Percentiles rank a stretch among this genome's conserved stretches.
These are phyloP conservation scores for Dicyrtomina minuta DNA, from an alignment of 2,888 invertebrate genomes.

Conservation along the genomic window DNA sequence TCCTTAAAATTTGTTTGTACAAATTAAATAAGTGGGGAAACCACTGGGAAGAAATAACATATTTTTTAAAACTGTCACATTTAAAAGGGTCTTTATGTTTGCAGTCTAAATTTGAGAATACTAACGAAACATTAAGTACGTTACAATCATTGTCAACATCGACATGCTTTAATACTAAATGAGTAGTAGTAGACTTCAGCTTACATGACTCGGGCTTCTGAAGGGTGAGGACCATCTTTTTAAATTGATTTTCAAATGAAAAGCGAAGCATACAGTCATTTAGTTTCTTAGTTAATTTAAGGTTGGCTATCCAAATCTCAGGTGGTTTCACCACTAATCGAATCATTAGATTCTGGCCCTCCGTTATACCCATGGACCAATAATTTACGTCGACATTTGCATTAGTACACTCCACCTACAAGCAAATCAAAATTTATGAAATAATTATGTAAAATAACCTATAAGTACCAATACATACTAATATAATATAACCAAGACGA, in stretches of 20 bases:
- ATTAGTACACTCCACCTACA: conserved; percentile 10
- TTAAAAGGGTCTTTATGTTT: neutral
- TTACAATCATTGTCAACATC: neutral
- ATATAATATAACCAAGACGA: too few relatives aligned
- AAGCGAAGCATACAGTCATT: neutral
- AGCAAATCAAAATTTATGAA: neutral
- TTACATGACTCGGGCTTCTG: conserved; percentile 17
- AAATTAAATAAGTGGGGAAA: conserved; percentile 30
- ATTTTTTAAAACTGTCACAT: neutral
- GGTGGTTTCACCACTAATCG: conserved; percentile 11
- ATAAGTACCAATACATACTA: too few relatives aligned
- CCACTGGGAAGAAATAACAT: conserved; percentile 3
- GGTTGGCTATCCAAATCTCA: conserved; percentile 23
- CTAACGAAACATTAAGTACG: neutral
- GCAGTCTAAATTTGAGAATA: neutral
- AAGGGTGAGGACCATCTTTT: conserved; percentile 18
- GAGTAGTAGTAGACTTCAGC: too few relatives aligned
- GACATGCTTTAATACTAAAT: too few relatives aligned
- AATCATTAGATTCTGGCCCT: conserved; percentile 14
- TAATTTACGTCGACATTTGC: conserved; percentile 2
- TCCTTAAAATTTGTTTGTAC: too few relatives aligned
- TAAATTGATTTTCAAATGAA: conserved; percentile 17
- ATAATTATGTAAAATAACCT: neutral
- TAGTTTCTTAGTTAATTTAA: conserved; percentile 14
- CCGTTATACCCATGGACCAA: conserved; percentile 17